Percentiles rank a stretch among this genome's conserved stretches.
These are phyloP conservation scores for Caranx melampygus DNA, from an alignment of 2,113 vertebrate species.

Conservation along the genomic window DNA sequence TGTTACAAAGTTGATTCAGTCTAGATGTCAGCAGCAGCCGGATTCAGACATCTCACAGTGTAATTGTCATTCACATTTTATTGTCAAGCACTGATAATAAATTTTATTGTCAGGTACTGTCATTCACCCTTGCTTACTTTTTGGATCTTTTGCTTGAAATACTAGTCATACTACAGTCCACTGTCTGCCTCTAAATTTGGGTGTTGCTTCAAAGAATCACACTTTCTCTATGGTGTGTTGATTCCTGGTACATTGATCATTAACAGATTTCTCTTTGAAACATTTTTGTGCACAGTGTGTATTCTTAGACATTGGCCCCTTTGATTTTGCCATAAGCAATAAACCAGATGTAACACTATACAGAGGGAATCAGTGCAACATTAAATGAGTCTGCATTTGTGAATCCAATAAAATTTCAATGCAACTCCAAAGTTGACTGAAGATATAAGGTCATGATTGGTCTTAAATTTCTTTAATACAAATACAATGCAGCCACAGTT, in stretches of 20 bases:
- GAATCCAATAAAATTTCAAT: neutral
- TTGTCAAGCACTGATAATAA: constrained; percentile 2
- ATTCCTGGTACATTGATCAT: neutral
- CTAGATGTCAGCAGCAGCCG: neutral
- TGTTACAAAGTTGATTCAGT: constrained; percentile 5
- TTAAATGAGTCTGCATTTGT: neutral
- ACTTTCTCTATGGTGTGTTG: neutral
- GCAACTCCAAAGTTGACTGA: neutral
- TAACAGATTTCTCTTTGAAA: neutral
- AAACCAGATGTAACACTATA: neutral
- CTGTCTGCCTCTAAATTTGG: neutral
- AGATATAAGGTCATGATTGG: neutral
- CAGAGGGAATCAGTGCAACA: neutral
- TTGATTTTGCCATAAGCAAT: neutral
- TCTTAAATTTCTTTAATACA: constrained; percentile 49
- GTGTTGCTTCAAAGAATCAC: neutral
- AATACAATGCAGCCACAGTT: constrained; percentile 41
- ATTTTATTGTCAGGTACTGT: neutral
- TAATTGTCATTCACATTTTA: constrained; percentile 17
- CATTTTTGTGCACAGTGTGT: neutral
- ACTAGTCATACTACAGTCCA: neutral
- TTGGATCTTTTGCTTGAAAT: neutral
- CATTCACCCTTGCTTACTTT: neutral
- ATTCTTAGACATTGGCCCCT: neutral
- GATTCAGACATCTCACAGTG: constrained; percentile 2